A percentile compares a stretch with the other conserved stretches of the same genome.
Conservation (phyloP, 2,888 invertebrate genomes). For the Amaurobius ferox region DNA sequence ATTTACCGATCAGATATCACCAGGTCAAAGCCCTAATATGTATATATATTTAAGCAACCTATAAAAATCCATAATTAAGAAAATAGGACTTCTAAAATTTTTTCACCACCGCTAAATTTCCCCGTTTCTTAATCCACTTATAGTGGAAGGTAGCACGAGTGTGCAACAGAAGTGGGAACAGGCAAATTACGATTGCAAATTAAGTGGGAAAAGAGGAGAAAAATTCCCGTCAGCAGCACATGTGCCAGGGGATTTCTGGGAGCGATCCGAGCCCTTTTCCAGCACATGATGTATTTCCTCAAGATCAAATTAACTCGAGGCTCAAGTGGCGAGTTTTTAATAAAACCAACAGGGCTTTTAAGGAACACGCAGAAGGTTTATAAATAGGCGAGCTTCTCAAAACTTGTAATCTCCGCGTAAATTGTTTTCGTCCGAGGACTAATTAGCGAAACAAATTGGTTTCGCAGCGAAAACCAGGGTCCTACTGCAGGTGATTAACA, state of each 20-base stretch:
- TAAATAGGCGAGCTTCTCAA: conserved; percentile 60
- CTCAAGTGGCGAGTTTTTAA: conserved; percentile 57
- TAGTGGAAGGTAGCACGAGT: conserved; percentile 34
- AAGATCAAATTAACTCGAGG: conserved; percentile 65
- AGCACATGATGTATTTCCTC: conserved; percentile 63
- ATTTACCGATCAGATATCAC: too few species aligned
- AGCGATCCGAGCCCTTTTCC: neutral
- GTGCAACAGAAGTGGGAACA: conserved; percentile 55
- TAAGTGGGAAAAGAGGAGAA: conserved; percentile 45
- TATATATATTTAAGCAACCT: too few species aligned
- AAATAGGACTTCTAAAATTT: neutral
- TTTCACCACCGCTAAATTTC: conserved; percentile 1
- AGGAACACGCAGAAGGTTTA: conserved; percentile 64
- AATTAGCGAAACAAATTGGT: conserved; percentile 71
- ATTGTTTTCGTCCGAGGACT: conserved; percentile 66
- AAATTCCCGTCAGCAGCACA: conserved; percentile 60
- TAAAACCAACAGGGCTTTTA: conserved; percentile 70
- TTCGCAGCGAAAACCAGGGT: conserved; percentile 26
- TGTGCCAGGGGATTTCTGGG: conserved; percentile 42
- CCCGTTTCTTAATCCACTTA: conserved; percentile 3
- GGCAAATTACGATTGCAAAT: conserved; percentile 67
- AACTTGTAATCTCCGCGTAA: conserved; percentile 71
- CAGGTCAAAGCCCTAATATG: too few species aligned
- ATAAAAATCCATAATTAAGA: neutral
- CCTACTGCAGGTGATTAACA: conserved; percentile 61